Conservation (phyloP, 2,888 invertebrate species). For the Taphrorychus bicolor region DNA sequence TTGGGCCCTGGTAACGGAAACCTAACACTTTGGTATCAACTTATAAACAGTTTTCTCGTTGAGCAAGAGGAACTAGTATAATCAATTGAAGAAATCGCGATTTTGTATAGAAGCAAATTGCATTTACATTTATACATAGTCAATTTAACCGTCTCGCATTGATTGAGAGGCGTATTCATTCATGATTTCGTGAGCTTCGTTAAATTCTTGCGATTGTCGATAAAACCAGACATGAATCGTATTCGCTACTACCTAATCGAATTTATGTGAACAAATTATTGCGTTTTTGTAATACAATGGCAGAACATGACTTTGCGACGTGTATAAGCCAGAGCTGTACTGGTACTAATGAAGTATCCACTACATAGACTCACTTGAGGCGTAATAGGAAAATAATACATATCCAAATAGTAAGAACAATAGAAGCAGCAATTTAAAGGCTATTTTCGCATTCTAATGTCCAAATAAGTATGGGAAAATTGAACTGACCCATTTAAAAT, state of each 20-base stretch:
- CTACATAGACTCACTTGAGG: background rate
- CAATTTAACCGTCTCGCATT: background rate
- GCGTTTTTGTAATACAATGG: background rate
- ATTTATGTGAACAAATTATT: background rate
- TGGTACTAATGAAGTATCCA: background rate
- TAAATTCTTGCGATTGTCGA: constrained; percentile 6
- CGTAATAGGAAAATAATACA: constrained; percentile 27
- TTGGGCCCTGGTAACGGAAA: constrained; percentile 28
- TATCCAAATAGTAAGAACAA: constrained; percentile 30
- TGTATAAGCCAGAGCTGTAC: background rate
- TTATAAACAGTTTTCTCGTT: constrained; percentile 23
- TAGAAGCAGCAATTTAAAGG: constrained; percentile 20
- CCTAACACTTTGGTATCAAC: constrained; percentile 30
- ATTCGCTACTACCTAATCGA: background rate
- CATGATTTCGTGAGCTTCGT: constrained; percentile 27
- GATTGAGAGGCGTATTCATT: constrained; percentile 32
- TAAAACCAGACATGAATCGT: background rate
- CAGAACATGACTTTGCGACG: too few species aligned
- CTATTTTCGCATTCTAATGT: constrained; percentile 31
- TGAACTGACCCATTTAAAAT: constrained; percentile 29
- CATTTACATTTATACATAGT: background rate
- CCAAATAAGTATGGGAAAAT: constrained; percentile 35
- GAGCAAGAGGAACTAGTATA: too few species aligned
- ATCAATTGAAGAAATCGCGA: constrained; percentile 1
- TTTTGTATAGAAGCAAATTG: background rate